These are phyloP conservation scores for Polypterus bichir DNA, from an alignment of 2,113 vertebrate genomes.

Conservation along the genomic window DNA sequence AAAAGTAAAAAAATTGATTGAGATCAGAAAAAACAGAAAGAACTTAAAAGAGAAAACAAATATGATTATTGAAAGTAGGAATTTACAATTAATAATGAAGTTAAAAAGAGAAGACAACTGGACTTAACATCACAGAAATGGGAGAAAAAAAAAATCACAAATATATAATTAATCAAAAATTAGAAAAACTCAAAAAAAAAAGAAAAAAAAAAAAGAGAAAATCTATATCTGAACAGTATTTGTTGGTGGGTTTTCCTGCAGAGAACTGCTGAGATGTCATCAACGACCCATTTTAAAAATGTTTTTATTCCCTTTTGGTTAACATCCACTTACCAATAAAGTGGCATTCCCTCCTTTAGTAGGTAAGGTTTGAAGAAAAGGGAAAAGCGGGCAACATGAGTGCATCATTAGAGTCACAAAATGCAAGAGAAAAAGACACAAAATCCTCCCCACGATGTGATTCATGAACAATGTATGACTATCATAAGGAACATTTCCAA, in stretches of 20 bases:
- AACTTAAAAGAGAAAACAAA: slow-evolving; percentile 22
- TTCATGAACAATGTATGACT: slow-evolving; percentile 50
- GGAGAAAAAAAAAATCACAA: slow-evolving; percentile 85
- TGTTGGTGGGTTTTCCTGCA: slow-evolving; percentile 73
- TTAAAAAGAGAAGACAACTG: slow-evolving; percentile 55
- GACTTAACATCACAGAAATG: slow-evolving; percentile 77
- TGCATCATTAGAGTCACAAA: slow-evolving; percentile 99
- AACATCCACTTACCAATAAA: slow-evolving; percentile 99
- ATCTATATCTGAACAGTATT: slow-evolving; percentile 76
- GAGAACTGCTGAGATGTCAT: slow-evolving; percentile 93
- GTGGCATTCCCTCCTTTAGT: slow-evolving; percentile 99
- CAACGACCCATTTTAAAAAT: slow-evolving; percentile 80
- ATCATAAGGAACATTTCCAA: slow-evolving; percentile 33
- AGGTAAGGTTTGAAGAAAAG: slow-evolving; percentile 99
- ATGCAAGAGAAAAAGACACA: slow-evolving; percentile 99
- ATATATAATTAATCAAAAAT: slow-evolving; percentile 80
- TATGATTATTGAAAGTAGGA: slow-evolving; percentile 35
- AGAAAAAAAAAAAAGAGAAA: slow-evolving; percentile 76
- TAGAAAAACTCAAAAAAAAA: too few relatives aligned
- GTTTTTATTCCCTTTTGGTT: slow-evolving; percentile 97
- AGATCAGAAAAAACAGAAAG: slow-evolving; percentile 33
- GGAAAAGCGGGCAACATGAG: slow-evolving; percentile 99
- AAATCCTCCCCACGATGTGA: slow-evolving; percentile 78
- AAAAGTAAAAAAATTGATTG: slow-evolving; percentile 22
- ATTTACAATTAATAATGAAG: slow-evolving; percentile 49